These are phyloP conservation scores for Tipula lateralis DNA, from an alignment of 2,888 invertebrate species.

Conservation along the genomic window DNA sequence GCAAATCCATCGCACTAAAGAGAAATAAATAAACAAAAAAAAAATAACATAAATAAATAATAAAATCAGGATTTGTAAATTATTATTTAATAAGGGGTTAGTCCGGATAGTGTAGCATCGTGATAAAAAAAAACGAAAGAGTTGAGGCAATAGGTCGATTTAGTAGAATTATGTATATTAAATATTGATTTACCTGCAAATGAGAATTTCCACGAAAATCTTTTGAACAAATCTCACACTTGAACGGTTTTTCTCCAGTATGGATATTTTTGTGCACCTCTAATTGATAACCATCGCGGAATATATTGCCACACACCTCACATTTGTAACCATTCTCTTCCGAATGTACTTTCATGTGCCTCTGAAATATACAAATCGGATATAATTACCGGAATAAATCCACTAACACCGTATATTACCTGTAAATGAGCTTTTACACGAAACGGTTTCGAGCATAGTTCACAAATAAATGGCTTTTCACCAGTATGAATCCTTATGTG, in stretches of 20 bases:
- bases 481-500: background rate
- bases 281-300: background rate
- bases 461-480: background rate
- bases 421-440: slow-evolving; percentile 24
- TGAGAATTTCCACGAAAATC: background rate
- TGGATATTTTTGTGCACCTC: background rate
- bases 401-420: background rate
- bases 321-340: slow-evolving; percentile 11
- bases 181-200: background rate
- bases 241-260: background rate
- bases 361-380: background rate
- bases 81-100: background rate
- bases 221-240: background rate
- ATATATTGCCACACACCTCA: slow-evolving; percentile 13
- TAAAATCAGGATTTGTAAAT: slow-evolving; percentile 2
- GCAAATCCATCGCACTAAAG: slow-evolving; percentile 8
- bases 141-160: background rate
- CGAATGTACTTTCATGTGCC: background rate
- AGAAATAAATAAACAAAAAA: slow-evolving; percentile 3
- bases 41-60: background rate
- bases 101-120: background rate
- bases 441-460: background rate
- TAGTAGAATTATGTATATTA: background rate
- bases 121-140: background rate
- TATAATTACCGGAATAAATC: background rate